Conservation (phyloP, 2,113 vertebrate species). For the Prietella phreatophila region DNA sequence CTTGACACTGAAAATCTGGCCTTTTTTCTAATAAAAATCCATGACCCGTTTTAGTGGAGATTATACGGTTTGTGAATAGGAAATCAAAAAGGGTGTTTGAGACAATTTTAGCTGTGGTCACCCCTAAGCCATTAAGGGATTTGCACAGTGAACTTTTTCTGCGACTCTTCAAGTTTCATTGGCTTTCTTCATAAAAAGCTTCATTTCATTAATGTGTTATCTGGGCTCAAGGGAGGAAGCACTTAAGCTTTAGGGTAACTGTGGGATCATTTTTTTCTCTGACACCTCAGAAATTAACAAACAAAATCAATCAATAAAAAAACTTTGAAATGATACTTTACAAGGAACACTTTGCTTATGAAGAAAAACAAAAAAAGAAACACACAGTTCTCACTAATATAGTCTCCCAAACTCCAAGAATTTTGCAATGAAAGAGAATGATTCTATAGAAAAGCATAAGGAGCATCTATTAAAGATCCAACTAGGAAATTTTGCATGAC, state of each 20-base stretch:
- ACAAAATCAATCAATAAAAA: constrained; percentile 8
- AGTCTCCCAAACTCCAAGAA: background rate
- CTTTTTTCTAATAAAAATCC: constrained; percentile 5
- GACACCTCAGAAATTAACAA: background rate
- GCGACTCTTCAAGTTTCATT: constrained; percentile 27
- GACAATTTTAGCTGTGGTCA: background rate
- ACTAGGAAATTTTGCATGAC: background rate
- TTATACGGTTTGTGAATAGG: constrained; percentile 11
- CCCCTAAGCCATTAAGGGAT: background rate
- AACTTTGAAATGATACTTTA: constrained; percentile 12
- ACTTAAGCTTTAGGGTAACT: background rate
- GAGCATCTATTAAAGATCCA: constrained; percentile 20
- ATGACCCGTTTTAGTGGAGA: background rate
- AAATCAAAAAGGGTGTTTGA: constrained; percentile 28
- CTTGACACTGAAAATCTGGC: background rate
- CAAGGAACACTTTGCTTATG: background rate
- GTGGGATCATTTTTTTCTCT: background rate
- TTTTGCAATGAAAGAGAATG: background rate
- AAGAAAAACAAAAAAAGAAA: background rate
- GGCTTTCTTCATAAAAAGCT: constrained; percentile 29
- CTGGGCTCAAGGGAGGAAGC: background rate
- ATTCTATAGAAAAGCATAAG: background rate
- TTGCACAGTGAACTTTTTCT: background rate
- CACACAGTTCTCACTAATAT: background rate
- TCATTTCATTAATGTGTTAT: constrained; percentile 18